phyloP scores from a whole-genome alignment of 2,888 invertebrate genomes.

The Drosophila tripunctata region DNA sequence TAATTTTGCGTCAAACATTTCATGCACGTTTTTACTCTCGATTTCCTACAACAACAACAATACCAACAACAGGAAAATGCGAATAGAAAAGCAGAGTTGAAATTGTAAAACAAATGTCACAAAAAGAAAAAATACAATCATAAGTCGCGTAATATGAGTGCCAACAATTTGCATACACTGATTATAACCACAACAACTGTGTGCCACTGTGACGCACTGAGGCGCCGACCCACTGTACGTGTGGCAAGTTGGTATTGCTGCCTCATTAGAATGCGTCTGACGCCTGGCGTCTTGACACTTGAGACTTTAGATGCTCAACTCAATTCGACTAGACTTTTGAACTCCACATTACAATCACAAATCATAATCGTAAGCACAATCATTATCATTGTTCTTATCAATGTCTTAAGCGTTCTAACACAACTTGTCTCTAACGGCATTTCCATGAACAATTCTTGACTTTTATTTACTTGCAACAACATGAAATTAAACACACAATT shows the following conservation, averaged over 20 bases:
- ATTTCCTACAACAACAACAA: slow-evolving; percentile 49
- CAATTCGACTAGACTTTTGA: slow-evolving; percentile 7
- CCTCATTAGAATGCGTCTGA: slow-evolving; percentile 63
- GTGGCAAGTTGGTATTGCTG: neutral
- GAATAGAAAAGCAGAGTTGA: neutral
- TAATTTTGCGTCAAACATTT: slow-evolving; percentile 53
- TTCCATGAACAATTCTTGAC: neutral
- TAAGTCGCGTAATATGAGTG: neutral
- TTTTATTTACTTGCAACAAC: neutral
- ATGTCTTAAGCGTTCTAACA: slow-evolving; percentile 12
- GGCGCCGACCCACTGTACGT: neutral
- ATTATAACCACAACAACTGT: slow-evolving; percentile 2
- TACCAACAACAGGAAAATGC: slow-evolving; percentile 9
- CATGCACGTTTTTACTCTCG: slow-evolving; percentile 44
- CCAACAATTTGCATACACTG: slow-evolving; percentile 19
- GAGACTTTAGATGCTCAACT: slow-evolving; percentile 1
- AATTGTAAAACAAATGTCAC: slow-evolving; percentile 15
- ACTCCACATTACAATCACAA: too few relatives aligned
- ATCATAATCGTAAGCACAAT: slow-evolving; percentile 2
- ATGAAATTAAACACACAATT: slow-evolving; percentile 4
- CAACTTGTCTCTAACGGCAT: slow-evolving; percentile 8
- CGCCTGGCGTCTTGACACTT: slow-evolving; percentile 42
- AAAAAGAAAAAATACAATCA: neutral
- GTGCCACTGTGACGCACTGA: neutral
- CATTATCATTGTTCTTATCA: slow-evolving; percentile 8